Percentiles rank a stretch among this genome's conserved stretches.
Conservation (phyloP, 2,113 vertebrate species). For the Eublepharis macularius region DNA sequence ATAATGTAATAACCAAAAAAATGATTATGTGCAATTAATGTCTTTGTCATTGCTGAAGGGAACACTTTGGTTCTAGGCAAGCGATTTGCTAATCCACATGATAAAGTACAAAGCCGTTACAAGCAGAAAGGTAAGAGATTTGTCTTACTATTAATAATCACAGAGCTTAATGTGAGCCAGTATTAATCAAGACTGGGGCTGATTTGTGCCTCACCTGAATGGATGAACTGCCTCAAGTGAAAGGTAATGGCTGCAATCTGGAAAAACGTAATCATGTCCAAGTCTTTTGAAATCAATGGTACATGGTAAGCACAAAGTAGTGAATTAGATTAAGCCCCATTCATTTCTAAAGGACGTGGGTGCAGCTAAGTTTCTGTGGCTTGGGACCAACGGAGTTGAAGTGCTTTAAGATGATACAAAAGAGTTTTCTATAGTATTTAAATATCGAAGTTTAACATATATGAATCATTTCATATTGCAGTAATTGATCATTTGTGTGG, state of each 20-base stretch:
- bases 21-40: not conserved
- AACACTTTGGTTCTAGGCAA: not conserved
- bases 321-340: not conserved
- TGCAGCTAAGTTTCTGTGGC: not conserved
- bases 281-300: not conserved
- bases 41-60: not conserved
- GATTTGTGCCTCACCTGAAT: not conserved
- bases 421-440: too few relatives aligned
- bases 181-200: not conserved
- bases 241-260: not conserved
- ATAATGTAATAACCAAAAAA: not conserved
- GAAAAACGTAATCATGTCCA: not conserved
- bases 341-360: not conserved
- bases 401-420: too few relatives aligned
- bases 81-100: not conserved
- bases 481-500: not conserved
- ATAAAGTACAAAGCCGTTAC: not conserved
- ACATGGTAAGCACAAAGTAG: not conserved
- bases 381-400: not conserved
- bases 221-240: not conserved
- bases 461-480: not conserved
- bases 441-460: not conserved
- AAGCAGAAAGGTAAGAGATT: fast-evolving
- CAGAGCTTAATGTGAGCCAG: not conserved
- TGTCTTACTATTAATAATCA: not conserved